phyloP scores from a whole-genome alignment of 2,797 vertebrate genomes.

The Nannoperca obscura region DNA sequence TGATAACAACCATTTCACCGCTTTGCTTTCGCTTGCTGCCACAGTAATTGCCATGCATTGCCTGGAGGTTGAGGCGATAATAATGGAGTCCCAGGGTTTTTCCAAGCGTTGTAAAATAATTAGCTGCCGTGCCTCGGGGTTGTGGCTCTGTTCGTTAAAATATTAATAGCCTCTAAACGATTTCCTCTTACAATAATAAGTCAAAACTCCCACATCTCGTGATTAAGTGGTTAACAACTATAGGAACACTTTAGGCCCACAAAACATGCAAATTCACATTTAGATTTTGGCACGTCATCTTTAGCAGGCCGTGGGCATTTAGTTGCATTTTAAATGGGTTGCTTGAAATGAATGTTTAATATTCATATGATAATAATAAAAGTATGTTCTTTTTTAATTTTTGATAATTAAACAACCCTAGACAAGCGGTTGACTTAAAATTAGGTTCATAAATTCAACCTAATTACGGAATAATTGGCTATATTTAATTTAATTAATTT shows the following conservation, averaged over 20 bases:
- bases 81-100: conserved; percentile 84
- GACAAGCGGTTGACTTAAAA: neutral
- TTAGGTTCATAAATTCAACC: neutral
- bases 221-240: conserved; percentile 84
- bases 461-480: neutral
- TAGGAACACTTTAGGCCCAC: conserved; percentile 77
- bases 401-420: conserved; percentile 6
- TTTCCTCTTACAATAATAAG: conserved; percentile 84
- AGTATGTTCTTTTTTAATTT: neutral
- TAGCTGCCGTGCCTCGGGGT: conserved; percentile 85
- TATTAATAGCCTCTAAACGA: conserved; percentile 87
- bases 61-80: conserved; percentile 80
- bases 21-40: conserved; percentile 64
- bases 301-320: conserved; percentile 50
- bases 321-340: conserved; percentile 41
- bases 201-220: conserved; percentile 81
- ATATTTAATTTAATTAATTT: neutral
- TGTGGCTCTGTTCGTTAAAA: conserved; percentile 83
- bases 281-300: conserved; percentile 55
- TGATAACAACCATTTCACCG: conserved; percentile 58
- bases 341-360: conserved; percentile 29
- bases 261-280: conserved; percentile 74
- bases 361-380: conserved; percentile 16
- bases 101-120: conserved; percentile 89
- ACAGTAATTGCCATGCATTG: conserved; percentile 78